Evolutionary conservation across 37 sponge, comb jelly and placozoan species (phyloP), one percentile per base, ranked within the genome.

Genomic region (Aphrocallistes beatrix): DNA sequence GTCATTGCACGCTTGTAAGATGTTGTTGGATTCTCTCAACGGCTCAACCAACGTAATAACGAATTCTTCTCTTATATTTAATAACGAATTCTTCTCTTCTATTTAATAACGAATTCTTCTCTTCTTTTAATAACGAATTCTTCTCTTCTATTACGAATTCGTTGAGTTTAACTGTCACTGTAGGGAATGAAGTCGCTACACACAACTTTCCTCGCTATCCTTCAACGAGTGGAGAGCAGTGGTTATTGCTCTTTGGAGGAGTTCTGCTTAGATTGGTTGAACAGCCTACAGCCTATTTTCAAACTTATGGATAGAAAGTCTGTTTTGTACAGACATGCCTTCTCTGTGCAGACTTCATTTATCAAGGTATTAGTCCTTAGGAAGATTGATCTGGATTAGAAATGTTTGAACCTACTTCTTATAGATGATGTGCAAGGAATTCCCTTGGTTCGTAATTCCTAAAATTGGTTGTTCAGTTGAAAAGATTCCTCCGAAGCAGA

Each of bases 111-210:
- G n/a, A n/a, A n/a, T n/a, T n/a, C n/a, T n/a, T n/a, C n/a, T n/a
- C n/a, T n/a, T n/a, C n/a, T n/a, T n/a, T n/a, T n/a, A n/a, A n/a
- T n/a, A n/a, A n/a, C n/a, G n/a, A n/a, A n/a, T n/a, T n/a, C n/a
- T n/a, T n/a, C n/a, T n/a, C n/a, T n/a, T n/a, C n/a, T 32, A 60
- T 60, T 60, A 60, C n/a, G 75, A 32, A 60, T 60, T 60, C 34
- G 6, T 6, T 25, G 21, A 60, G 10, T 25, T 60, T 19, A 19
- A 13, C 10, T 19, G 28, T 60, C n/a, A 25, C 17, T 60, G 10
- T 28, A 60, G 75, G 75, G 75, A 28, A 60, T 60, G 75, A 60
- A 60, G 34, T 19, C 8, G 6, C 34, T 60, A 19, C 75, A 60
- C 21, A 25, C 75, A 60, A 60, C 75, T 60, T 30, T 60, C 25